phyloP scores from a whole-genome alignment of 2,113 vertebrate species.

The Cervus canadensis region DNA sequence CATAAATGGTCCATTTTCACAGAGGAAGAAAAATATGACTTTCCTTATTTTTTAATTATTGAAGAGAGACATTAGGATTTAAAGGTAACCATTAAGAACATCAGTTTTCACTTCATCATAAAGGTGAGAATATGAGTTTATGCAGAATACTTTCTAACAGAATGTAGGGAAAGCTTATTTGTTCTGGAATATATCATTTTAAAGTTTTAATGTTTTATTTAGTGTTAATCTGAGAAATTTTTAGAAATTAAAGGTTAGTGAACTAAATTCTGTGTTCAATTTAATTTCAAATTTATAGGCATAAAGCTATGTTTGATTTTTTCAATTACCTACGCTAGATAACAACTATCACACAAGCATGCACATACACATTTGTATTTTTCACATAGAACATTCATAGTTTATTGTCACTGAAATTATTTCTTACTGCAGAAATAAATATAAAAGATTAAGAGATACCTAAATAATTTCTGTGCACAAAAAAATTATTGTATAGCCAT shows the following conservation, averaged over 20 bases:
- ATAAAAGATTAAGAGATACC: not conserved
- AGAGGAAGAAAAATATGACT: not conserved
- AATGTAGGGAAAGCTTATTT: not conserved
- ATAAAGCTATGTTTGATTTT: not conserved
- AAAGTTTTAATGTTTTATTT: not conserved
- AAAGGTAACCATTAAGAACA: not conserved
- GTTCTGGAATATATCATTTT: not conserved
- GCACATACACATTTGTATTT: not conserved
- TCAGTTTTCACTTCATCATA: not conserved
- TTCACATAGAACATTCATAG: not conserved
- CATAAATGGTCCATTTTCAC: not conserved
- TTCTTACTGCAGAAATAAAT: not conserved
- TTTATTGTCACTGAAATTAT: not conserved
- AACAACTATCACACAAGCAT: not conserved
- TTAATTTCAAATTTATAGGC: conserved; percentile 21
- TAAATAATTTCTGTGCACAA: not conserved
- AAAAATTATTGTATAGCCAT: not conserved
- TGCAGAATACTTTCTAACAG: not conserved
- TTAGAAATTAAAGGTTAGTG: not conserved
- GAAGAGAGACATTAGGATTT: not conserved
- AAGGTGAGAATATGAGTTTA: not conserved
- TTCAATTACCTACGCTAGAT: not conserved
- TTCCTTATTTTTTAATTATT: conserved; percentile 18
- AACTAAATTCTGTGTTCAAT: not conserved
- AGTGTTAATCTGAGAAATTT: not conserved